phyloP scores from a whole-genome alignment of 2,113 vertebrate genomes.

The Ariopsis seemanni region DNA sequence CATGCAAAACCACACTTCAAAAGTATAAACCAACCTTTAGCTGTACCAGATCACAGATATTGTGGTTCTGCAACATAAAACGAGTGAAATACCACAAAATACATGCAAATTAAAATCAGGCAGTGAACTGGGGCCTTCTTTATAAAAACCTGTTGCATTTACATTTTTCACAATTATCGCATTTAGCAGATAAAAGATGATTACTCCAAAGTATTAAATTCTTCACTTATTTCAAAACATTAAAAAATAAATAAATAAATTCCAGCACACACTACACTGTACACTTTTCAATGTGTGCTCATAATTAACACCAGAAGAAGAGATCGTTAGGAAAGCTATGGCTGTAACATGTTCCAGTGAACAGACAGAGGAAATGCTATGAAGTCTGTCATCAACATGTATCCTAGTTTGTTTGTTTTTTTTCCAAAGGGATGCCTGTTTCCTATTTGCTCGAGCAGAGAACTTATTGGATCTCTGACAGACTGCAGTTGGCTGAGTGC shows the following conservation, averaged over 20 bases:
- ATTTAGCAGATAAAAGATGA: background rate
- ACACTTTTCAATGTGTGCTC: background rate
- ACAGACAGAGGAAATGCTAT: background rate
- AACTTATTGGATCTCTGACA: background rate
- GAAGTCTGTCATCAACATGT: background rate
- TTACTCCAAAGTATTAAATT: background rate
- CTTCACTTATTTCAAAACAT: background rate
- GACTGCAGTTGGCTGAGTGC: background rate
- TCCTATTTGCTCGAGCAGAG: conserved; percentile 4
- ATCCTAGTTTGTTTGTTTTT: background rate
- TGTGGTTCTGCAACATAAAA: too few species aligned
- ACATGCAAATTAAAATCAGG: background rate
- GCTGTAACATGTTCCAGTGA: background rate
- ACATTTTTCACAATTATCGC: too few species aligned
- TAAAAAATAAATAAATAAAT: background rate
- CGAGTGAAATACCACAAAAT: background rate
- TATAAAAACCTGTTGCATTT: too few species aligned
- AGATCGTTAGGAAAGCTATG: background rate
- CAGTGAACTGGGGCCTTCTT: background rate
- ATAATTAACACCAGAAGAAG: conserved; percentile 1
- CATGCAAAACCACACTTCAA: background rate
- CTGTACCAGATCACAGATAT: background rate
- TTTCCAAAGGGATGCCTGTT: background rate
- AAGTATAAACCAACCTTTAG: background rate
- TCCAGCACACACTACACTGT: too few species aligned